Evolutionary conservation across 2,797 vertebrate species (phyloP).

Genomic region (Salarias fasciatus): DNA sequence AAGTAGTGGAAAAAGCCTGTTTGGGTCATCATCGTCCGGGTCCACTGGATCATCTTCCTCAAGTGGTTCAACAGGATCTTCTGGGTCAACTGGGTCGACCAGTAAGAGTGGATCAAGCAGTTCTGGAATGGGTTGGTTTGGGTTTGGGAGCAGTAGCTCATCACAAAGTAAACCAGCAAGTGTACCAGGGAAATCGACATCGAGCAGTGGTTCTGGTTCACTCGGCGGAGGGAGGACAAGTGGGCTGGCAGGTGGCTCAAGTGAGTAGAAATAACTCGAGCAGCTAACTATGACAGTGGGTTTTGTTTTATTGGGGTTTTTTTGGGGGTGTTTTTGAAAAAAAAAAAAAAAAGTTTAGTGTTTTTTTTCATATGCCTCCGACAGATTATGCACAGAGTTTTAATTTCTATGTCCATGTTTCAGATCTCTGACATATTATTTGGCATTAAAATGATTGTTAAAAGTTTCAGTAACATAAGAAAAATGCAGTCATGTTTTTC

Average conservation of each 20-base stretch:
- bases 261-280: conserved; percentile 43
- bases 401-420: no score
- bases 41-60: background rate
- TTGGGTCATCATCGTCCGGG: background rate
- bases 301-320: background rate
- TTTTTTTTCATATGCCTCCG: no score
- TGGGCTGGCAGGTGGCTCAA: conserved; percentile 23
- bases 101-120: conserved; percentile 15
- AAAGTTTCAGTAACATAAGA: no score
- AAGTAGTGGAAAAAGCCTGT: no score
- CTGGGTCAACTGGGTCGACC: conserved; percentile 12
- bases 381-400: no score
- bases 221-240: conserved; percentile 39
- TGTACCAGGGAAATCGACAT: conserved; percentile 48
- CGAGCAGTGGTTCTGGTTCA: conserved; percentile 20
- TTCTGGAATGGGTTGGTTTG: conserved; percentile 11
- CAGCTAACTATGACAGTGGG: background rate
- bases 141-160: conserved; percentile 31
- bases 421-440: no score
- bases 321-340: background rate
- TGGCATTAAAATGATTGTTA: no score
- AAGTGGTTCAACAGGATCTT: conserved; percentile 1
- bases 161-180: conserved; percentile 56
- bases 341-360: no score
- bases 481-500: no score